A percentile compares a stretch with the other conserved stretches of the same genome.
These are phyloP conservation scores for Hemitrygon akajei DNA, from an alignment of 2,797 vertebrate genomes.

Conservation along the genomic window DNA sequence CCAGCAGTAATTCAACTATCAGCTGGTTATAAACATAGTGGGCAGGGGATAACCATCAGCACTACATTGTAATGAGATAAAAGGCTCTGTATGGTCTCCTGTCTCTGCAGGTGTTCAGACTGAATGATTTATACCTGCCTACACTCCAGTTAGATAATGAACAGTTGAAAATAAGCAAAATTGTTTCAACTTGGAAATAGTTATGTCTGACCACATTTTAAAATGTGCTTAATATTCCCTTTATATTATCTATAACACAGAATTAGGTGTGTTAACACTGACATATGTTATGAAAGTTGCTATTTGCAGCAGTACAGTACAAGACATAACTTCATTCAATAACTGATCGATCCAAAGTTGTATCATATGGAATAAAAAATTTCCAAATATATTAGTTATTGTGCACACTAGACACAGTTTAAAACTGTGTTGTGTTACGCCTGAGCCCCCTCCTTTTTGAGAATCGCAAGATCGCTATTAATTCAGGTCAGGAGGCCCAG, in stretches of 20 bases:
- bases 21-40: no score
- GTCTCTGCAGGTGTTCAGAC: background rate
- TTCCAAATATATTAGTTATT: background rate
- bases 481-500: no score
- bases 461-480: no score
- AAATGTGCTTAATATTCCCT: background rate
- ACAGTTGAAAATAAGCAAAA: background rate
- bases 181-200: background rate
- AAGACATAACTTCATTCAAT: no score
- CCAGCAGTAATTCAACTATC: no score
- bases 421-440: no score
- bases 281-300: no score
- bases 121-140: background rate
- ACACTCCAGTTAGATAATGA: background rate
- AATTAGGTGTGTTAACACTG: no score
- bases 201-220: background rate
- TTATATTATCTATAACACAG: no score
- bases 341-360: background rate
- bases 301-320: no score
- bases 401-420: background rate
- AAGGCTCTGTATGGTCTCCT: background rate
- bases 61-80: background rate
- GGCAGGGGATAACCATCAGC: no score
- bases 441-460: no score
- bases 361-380: background rate